Evolutionary conservation across 2,888 invertebrate species (phyloP), one percentile per base, ranked within the genome.

Genomic region (Pandemis cinnamomeana): DNA sequence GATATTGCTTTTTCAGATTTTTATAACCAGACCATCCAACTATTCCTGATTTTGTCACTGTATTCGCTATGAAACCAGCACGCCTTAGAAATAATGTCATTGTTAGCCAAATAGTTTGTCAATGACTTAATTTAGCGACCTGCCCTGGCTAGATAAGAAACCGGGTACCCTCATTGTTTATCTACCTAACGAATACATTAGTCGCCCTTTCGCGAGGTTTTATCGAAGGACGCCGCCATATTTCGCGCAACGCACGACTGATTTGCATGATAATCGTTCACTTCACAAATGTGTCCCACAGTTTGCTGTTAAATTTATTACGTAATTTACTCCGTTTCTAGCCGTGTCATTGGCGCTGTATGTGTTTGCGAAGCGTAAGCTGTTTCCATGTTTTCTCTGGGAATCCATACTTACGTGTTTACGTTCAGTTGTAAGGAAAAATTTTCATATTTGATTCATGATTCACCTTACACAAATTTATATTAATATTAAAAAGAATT

Each of bases 191-290:
- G 80, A 78, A 82, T 81, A 82, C 80, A 81, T 83, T 82, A 81
- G 72, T 78, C 70, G 76, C 82, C 78, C 76, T 80, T 80, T 78
- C 74, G 67, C 81, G 80, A 80, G 80, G 81, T 79, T 80, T 79
- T 77, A 73, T 73, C 73, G 67, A 68, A 72, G 75, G 76, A 64
- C 71, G 71, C 55, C 46, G 70, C 66, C 68, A 78, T 78, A 79
- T 76, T 80, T 63, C 70, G 75, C 76, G 77, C 72, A 73, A 67
- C 71, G 76, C 75, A 75, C 72, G 76, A 78, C 69, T 79, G 77
- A 87, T 88, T 89, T 86, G 80, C 86, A 87, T 89, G 78, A 86
- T 87, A 86, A 87, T 86, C 84, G 78, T 78, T 80, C 78, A 77
- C 78, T 81, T 81, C 80, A 75, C 80, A 81, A 84, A 82, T 78